Evolutionary conservation across 2,797 vertebrate genomes (phyloP), one percentile per base, ranked within the genome.

Genomic region (Emydoidea blandingii): DNA sequence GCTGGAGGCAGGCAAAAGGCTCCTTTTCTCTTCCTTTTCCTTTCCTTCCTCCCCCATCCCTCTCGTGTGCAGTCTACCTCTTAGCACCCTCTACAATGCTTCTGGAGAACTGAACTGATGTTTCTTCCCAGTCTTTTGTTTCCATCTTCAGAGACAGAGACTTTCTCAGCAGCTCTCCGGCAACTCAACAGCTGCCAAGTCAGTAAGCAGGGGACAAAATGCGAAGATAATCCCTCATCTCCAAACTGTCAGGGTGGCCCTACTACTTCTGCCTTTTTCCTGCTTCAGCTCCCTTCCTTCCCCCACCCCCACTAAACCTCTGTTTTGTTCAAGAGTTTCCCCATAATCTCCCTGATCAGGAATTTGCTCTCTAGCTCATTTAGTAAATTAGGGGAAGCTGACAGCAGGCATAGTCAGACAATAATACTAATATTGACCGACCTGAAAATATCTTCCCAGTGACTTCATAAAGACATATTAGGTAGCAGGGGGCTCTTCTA

Each of bases 311-410:
- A n/a, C 16, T n/a, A 9, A n/a, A 65, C 34, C 8, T 9, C 34
- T n/a, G 31, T 90, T 93, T 94, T 90, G 50, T 95, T 95, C 87
- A 49, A 52, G 62, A 85, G 34, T 74, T 91, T 79, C 68, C 54
- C 29, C 37, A 41, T 0, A 0, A 72, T 92, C 90, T 89, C 93
- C 53, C 81, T 87, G 68, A 34, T 23, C 65, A 83, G 57, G 31
- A 81, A 31, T 83, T 92, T 91, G 91, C 90, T 37, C 92, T 89
- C 88, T 52, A 59, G 47, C 9, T 74, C 80, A 49, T 37, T 90
- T 86, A 86, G 65, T 84, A 80, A n/a, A n/a, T 81, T 95, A 68
- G 16, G 87, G 93, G 62, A 68, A 95, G 83, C 79, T 93, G 87
- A 54, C 92, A 91, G 81, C 86, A 84, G 87, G 41, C 89, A 80